These are phyloP conservation scores for Selenia dentaria DNA, from an alignment of 2,888 invertebrate species.

Conservation along the genomic window DNA sequence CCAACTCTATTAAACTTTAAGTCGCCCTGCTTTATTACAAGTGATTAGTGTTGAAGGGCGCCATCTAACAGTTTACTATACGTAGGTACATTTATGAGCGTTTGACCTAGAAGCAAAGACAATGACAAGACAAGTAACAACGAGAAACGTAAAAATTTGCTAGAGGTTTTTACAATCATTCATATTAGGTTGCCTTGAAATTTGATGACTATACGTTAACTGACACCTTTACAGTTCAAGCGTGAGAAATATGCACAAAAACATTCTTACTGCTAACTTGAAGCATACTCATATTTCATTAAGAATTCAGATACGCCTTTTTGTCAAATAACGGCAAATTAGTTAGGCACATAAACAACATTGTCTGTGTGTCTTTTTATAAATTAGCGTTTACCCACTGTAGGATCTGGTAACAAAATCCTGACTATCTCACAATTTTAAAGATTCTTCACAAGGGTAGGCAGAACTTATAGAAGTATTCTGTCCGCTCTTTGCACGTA, in stretches of 20 bases:
- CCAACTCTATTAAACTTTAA: constrained; percentile 1
- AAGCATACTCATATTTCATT: no score
- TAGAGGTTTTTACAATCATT: constrained; percentile 7
- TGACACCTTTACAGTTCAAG: constrained; percentile 5
- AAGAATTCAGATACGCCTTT: no score
- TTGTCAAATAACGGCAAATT: no score
- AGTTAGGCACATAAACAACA: no score
- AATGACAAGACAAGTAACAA: constrained; percentile 11
- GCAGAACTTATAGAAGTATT: no score
- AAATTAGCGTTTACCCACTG: no score
- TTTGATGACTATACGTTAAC: constrained; percentile 9
- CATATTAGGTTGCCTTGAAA: constrained; percentile 9
- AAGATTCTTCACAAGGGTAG: no score
- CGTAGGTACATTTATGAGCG: neutral
- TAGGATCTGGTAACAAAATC: no score
- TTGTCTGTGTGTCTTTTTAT: no score
- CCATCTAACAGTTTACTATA: neutral
- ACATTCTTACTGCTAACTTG: neutral
- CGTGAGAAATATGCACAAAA: constrained; percentile 12
- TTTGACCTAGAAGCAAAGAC: constrained; percentile 18
- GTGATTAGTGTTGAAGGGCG: neutral
- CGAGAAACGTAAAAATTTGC: constrained; percentile 10
- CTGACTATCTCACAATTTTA: no score
- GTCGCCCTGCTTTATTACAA: neutral
- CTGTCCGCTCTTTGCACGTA: no score